Percentiles rank a stretch among this genome's conserved stretches.
phyloP scores from a whole-genome alignment of 2,888 invertebrate genomes.

The Adelphocoris suturalis region DNA sequence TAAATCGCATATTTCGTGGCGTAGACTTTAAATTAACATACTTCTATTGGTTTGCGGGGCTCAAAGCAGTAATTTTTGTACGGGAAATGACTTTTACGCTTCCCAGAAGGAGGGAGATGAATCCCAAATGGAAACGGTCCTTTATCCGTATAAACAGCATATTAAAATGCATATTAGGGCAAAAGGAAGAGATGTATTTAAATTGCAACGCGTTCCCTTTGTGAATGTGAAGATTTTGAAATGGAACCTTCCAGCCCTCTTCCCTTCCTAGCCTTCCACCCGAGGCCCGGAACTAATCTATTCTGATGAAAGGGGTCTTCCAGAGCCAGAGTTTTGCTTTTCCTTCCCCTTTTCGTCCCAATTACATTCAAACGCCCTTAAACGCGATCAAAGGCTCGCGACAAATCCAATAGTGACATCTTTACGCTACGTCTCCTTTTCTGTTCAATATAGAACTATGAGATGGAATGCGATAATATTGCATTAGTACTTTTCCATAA shows the following conservation, averaged over 20 bases:
- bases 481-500: too few species aligned
- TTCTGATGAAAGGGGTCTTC: constrained; percentile 61
- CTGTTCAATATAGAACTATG: too few species aligned
- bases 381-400: constrained; percentile 61
- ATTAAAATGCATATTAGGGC: constrained; percentile 73
- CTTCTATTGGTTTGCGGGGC: constrained; percentile 11
- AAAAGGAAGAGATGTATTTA: constrained; percentile 66
- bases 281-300: constrained; percentile 62
- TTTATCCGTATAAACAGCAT: constrained; percentile 71
- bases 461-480: too few species aligned
- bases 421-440: too few species aligned
- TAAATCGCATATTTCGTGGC: too few species aligned
- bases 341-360: constrained; percentile 41
- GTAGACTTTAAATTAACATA: constrained; percentile 16
- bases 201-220: constrained; percentile 66
- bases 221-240: constrained; percentile 66
- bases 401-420: constrained; percentile 51
- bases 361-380: constrained; percentile 63
- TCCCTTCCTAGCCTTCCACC: neutral
- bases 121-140: constrained; percentile 65
- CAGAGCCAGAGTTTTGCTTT: constrained; percentile 58
- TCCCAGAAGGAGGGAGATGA: constrained; percentile 54
- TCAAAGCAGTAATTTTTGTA: constrained; percentile 28
- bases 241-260: constrained; percentile 1
- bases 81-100: constrained; percentile 28